Evolutionary conservation across 2,888 invertebrate genomes (phyloP).

Genomic region (Orchestes rusci): DNA sequence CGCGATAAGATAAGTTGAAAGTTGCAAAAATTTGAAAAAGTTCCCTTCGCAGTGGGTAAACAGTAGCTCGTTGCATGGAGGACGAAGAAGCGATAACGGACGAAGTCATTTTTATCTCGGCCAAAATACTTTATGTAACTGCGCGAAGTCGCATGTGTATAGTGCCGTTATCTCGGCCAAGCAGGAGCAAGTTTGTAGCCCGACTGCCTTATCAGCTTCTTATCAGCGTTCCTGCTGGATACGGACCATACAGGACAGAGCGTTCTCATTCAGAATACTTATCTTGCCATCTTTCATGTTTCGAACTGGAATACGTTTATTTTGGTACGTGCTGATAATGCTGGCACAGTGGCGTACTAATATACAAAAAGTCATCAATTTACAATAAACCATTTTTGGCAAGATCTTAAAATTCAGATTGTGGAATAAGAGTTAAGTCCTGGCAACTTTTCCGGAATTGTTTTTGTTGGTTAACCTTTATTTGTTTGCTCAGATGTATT

Average conservation of each 20-base stretch:
- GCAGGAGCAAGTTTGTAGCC: constrained; percentile 23
- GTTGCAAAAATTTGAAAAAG: constrained; percentile 21
- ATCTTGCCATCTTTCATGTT: constrained; percentile 18
- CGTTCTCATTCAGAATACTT: constrained; percentile 17
- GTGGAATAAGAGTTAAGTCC: too few relatives aligned
- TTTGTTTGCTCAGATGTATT: too few relatives aligned
- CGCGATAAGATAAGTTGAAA: constrained; percentile 20
- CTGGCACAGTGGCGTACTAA: constrained; percentile 15
- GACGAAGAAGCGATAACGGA: constrained; percentile 17
- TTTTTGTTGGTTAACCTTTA: too few relatives aligned
- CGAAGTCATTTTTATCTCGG: constrained; percentile 23
- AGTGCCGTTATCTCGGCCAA: constrained; percentile 23
- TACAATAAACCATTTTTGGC: too few relatives aligned
- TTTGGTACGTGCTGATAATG: too few relatives aligned
- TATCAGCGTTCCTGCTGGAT: constrained; percentile 20
- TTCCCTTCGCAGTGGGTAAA: constrained; percentile 24
- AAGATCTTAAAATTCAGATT: too few relatives aligned
- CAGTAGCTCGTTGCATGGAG: constrained; percentile 23
- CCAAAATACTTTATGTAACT: constrained; percentile 25
- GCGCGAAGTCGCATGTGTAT: constrained; percentile 24
- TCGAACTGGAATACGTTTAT: too few relatives aligned
- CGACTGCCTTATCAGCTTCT: constrained; percentile 19
- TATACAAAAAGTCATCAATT: too few relatives aligned
- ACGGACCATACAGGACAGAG: constrained; percentile 13
- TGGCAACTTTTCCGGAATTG: too few relatives aligned